Evolutionary conservation across 2,888 invertebrate species (phyloP).

Genomic region (Acanthosepion esculentum): DNA sequence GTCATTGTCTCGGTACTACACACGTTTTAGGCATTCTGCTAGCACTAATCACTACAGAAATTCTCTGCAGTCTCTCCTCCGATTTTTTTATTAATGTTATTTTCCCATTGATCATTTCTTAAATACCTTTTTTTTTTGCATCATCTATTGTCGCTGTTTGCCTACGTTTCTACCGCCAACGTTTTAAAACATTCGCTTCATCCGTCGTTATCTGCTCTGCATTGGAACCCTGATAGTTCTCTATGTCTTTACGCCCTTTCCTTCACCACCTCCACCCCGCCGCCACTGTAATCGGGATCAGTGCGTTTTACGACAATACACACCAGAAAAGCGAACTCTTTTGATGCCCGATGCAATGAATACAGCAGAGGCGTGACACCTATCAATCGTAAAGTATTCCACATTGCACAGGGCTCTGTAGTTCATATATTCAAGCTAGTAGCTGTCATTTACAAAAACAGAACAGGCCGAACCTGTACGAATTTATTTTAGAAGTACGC

Average conservation of each 20-base stretch:
- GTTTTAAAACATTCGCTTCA: not conserved
- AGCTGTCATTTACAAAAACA: not conserved
- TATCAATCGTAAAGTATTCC: not conserved
- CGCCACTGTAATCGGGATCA: not conserved
- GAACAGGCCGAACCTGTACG: not conserved
- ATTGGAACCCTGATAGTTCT: not conserved
- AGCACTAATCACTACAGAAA: not conserved
- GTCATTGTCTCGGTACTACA: not conserved
- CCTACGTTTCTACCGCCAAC: not conserved
- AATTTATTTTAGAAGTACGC: not conserved
- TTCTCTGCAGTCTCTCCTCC: not conserved
- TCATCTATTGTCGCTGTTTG: not conserved
- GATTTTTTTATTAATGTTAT: not conserved
- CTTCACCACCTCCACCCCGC: not conserved
- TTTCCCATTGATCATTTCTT: not conserved
- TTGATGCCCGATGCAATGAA: not conserved
- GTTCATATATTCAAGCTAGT: not conserved
- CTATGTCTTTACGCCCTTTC: not conserved
- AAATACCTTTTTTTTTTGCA: not conserved
- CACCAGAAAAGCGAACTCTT: not conserved
- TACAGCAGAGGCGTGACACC: not conserved
- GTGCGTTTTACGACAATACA: slow-evolving; percentile 33
- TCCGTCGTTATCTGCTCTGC: not conserved
- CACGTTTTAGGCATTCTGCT: not conserved
- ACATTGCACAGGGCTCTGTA: not conserved